These are phyloP conservation scores for Drosophila arawakana DNA, from an alignment of 1,140 invertebrate genomes.

Conservation along the genomic window DNA sequence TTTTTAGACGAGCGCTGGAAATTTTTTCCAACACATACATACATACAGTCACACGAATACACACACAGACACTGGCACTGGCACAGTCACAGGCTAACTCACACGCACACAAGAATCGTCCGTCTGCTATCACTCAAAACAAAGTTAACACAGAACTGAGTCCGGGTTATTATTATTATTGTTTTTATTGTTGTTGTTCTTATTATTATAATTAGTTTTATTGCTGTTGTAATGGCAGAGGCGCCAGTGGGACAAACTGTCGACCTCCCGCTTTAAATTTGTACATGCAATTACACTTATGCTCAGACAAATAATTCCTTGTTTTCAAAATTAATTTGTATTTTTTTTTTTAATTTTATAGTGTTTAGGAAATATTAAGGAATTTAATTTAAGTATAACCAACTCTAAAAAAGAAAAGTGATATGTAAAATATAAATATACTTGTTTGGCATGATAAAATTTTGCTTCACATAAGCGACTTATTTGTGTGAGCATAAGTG, in stretches of 20 bases:
- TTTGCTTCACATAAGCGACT: no score
- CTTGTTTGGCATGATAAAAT: no score
- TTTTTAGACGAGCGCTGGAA: conserved; percentile 80
- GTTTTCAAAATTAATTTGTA: no score
- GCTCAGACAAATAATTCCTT: no score
- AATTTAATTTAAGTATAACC: no score
- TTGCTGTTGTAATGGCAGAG: conserved; percentile 8
- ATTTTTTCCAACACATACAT: conserved; percentile 68
- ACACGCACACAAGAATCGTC: conserved; percentile 21
- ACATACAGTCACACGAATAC: conserved; percentile 20
- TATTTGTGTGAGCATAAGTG: no score
- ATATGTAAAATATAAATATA: no score
- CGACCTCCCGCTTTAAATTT: no score
- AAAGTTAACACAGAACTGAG: conserved; percentile 54
- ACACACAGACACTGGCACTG: not conserved
- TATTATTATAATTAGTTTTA: conserved; percentile 1
- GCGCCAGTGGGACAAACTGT: not conserved
- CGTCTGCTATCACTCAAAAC: conserved; percentile 72
- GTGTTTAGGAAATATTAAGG: no score
- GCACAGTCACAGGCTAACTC: not conserved
- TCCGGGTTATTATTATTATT: conserved; percentile 39
- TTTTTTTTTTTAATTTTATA: no score
- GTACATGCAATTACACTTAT: no score
- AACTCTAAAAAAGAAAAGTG: no score
- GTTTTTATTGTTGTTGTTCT: conserved; percentile 28